Evolutionary conservation across 2,113 vertebrate genomes (phyloP), one percentile per base, ranked within the genome.

Genomic region (Takifugu flavidus): DNA sequence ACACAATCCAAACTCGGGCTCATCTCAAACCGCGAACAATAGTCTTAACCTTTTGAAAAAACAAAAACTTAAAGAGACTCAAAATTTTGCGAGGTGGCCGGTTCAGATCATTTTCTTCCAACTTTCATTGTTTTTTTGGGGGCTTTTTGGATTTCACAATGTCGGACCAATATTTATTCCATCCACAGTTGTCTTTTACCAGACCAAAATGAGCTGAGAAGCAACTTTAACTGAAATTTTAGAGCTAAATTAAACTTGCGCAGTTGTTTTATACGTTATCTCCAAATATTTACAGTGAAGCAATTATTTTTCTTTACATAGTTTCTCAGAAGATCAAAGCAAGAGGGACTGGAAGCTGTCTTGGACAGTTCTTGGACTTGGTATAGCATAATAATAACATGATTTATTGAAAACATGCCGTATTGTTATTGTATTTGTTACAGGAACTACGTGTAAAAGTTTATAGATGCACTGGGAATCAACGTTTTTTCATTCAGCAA

Each of bases 251-350:
- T 39, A 10, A 39, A 39, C 34, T 7, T 39, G 34, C 7, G 11
- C 34, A 39, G 34, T 39, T 39, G 34, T 47, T 47, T 47, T 47
- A 15, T 46, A 1, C 80, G 46, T 65, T 56, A 28, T 56, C 53
- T 69, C 75, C 53, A 67, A 62, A 72, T 76, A 60, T 83, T 77
- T 67, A 72, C 78, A 53, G 45, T 49, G 60, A 58, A 58, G 59
- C 65, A 31, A 70, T 70, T 66, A 28, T 73, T 75, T 83, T 78
- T 57, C 52, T 55, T 70, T 62, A 50, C 25, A 31, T 61, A 54
- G 63, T 74, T 76, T 27, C 50, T 75, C 56, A 72, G 28, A 62
- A 51, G 44, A 60, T 53, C 31, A 10, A 51, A 46, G 3, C 27
- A 25, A 54, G 34, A 59, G 12, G 46, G 15, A 29, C 31, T 45